These are phyloP conservation scores for Rhagonycha fulva DNA, from an alignment of 2,888 invertebrate species.

Conservation along the genomic window DNA sequence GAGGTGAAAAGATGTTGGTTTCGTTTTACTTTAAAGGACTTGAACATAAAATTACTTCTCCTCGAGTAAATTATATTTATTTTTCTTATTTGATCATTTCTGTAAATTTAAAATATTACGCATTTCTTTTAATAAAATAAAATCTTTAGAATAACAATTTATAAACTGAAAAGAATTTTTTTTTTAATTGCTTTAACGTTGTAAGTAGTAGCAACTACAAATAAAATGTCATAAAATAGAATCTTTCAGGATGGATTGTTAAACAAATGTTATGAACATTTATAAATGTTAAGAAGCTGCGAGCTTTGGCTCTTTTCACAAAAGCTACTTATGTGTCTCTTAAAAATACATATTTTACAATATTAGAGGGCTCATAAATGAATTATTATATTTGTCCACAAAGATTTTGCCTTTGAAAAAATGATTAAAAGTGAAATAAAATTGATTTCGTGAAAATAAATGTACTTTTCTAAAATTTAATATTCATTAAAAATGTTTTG, in stretches of 20 bases:
- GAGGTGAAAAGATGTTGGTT: conserved; percentile 4
- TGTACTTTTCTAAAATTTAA: not conserved
- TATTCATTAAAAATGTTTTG: not conserved
- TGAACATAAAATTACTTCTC: not conserved
- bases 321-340: not conserved
- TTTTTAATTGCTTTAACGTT: not conserved
- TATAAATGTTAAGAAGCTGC: conserved; percentile 15
- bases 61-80: not conserved
- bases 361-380: not conserved
- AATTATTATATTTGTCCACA: not conserved
- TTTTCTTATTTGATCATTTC: not conserved
- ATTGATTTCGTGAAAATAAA: not conserved
- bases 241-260: conserved; percentile 7
- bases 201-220: not conserved
- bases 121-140: not conserved
- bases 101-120: not conserved
- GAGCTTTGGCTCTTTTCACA: not conserved
- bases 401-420: not conserved
- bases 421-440: not conserved
- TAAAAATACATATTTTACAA: not conserved
- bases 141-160: no score
- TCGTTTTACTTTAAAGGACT: not conserved
- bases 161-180: not conserved
- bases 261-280: conserved; percentile 17
- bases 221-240: not conserved